phyloP scores from a whole-genome alignment of 1,140 invertebrate genomes.

The Sesamia nonagrioides region DNA sequence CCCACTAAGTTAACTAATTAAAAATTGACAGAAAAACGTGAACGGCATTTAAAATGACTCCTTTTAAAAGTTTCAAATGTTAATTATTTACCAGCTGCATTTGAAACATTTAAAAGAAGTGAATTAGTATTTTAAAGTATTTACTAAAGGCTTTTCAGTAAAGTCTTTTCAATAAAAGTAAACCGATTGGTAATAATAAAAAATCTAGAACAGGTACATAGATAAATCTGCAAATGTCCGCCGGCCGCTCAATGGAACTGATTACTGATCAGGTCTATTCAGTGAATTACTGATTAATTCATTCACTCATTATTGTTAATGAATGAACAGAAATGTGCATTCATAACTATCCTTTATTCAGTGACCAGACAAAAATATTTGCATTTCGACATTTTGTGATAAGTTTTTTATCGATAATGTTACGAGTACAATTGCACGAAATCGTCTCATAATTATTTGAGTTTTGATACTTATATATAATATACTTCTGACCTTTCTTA shows the following conservation, averaged over 20 bases:
- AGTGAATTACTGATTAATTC: slow-evolving; percentile 12
- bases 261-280: slow-evolving; percentile 29
- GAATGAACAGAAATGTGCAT: slow-evolving; percentile 13
- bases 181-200: background rate
- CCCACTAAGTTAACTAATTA: too few species aligned
- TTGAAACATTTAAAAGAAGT: too few species aligned
- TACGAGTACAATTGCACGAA: too few species aligned
- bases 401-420: background rate
- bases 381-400: background rate
- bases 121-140: too few species aligned
- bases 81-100: too few species aligned
- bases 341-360: slow-evolving; percentile 10
- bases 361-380: slow-evolving; percentile 9
- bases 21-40: too few species aligned
- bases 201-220: background rate
- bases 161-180: background rate
- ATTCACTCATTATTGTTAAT: slow-evolving; percentile 9
- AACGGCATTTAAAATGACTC: background rate
- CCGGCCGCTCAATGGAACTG: slow-evolving; percentile 1
- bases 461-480: background rate
- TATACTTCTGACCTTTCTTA: too few species aligned
- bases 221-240: background rate
- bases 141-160: background rate
- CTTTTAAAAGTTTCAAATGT: background rate
- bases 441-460: too few species aligned